Conservation (phyloP, 2,797 vertebrate genomes). For the Vespertilio murinus region DNA sequence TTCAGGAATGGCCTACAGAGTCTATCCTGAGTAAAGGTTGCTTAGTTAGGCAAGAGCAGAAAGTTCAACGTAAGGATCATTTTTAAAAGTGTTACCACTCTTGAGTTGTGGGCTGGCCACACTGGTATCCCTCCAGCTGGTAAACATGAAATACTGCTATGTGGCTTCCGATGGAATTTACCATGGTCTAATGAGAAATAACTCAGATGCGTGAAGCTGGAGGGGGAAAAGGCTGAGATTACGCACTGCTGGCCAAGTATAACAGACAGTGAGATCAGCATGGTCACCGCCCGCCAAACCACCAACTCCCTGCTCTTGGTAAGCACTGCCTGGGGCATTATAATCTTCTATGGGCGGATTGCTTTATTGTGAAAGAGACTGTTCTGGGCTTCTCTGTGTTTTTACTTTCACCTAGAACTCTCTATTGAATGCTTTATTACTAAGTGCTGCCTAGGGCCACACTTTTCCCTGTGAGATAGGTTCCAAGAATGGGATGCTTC, state of each 20-base stretch:
- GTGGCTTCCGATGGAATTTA: slow-evolving; percentile 49
- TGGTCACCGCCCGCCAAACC: neutral
- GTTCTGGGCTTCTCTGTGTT: neutral
- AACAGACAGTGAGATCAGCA: slow-evolving; percentile 27
- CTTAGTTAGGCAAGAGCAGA: neutral
- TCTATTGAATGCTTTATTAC: neutral
- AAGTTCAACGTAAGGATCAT: neutral
- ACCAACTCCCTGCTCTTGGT: neutral
- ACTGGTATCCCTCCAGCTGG: neutral
- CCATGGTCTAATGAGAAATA: slow-evolving; percentile 10
- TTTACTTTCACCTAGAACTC: neutral
- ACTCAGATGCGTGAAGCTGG: neutral
- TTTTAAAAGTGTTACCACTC: neutral
- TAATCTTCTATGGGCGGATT: neutral
- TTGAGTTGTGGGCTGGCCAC: neutral
- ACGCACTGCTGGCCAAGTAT: neutral
- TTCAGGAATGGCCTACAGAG: neutral
- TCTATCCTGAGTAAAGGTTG: neutral
- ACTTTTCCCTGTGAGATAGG: neutral
- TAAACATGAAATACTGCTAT: neutral
- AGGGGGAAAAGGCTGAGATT: neutral
- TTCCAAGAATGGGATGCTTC: neutral
- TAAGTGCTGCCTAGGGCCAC: neutral
- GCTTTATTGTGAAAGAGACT: slow-evolving; percentile 24
- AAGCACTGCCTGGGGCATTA: neutral